Base-by-base conservation (phyloP, 2,113 vertebrate species). In the Tapirus terrestris region DNA sequence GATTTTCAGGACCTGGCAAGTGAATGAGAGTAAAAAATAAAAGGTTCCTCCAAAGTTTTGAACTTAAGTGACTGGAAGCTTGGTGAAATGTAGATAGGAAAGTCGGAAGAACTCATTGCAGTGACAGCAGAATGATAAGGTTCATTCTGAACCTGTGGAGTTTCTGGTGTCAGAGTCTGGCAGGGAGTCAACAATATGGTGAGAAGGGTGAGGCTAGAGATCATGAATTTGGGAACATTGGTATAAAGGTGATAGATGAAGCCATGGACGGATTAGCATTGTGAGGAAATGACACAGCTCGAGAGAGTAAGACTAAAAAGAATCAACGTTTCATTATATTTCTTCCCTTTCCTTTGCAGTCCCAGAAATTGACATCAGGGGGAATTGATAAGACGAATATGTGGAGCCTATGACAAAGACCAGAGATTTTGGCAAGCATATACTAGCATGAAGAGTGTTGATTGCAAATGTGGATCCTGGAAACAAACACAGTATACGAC, bases 351-450 rank as follows among this genome's bases (percentile, higher is more conserved):
- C 16, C 33, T 90, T 72, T 96, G 58, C 8, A 91, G 2, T 91
- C 31, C 43, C 97, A 33, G 91, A 96, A 97, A 60, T 43, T 86
- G 75, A 89, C 63, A 79, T 89, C 29, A 72, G 48, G n/a, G 27
- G 16, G 31, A 94, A 31, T 29, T 96, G 92, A 91, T 96, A 89
- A 68, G 36, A 82, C 45, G 18, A 88, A 61, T 82, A 56, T n/a
- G 61, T 96, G 33, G 56, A 87, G 58, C 81, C 27, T 68, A 7
- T 82, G 77, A 56, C 29, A 94, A 81, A 85, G 48, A 70, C 31
- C 70, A 95, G 72, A 94, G 56, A 84, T 33, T 91, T 83, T 85
- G 77, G 67, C 70, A 91, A 93, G 12, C 89, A 58, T 51, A 6
- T 56, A 76, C 21, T n/a, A 25, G 20, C 75, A 23, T 63, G n/a